Evolutionary conservation across 2,797 vertebrate species (phyloP), one percentile per base, ranked within the genome.

Genomic region (Bucorvus abyssinicus): DNA sequence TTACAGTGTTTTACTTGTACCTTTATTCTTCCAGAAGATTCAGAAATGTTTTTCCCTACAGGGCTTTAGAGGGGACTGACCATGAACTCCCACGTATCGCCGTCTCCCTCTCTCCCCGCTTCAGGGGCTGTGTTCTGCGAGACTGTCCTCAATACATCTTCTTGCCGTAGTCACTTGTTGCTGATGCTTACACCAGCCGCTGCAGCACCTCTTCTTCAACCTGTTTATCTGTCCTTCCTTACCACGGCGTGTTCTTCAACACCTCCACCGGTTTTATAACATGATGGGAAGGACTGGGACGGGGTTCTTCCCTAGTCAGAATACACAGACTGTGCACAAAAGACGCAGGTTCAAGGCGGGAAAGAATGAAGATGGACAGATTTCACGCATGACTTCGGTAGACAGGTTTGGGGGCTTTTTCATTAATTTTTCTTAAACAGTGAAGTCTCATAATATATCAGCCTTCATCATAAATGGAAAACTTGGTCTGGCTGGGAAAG

Each of bases 11-110:
- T 78, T 50, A 50, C 40, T 74, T 74, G 45, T 26, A 90, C 38
- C 26, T 95, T 85, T 70, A 47, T 56, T 49, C 56, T 93, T 88
- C 60, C 36, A 69, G 49, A 91, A 95, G 30, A 63, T 34, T 87
- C 63, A 80, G 55, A 84, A 80, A 70, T 59, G 57, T 22, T 84
- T 75, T 84, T 75, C 55, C n/a, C 55, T 50, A 26, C 12, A 60
- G 23, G n/a, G 44, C 24, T 82, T 77, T 59, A 77, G 60, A 84
- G 34, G 10, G 14, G 11, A 69, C 34, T 57, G 80, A 95, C 82
- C 56, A 69, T 45, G 69, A 86, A 78, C 47, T 81, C 40, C 42
- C 78, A 11, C 34, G 15, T 40, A 79, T 78, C 11, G 7, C 44
- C 69, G 10, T 73, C 40, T 34, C 88, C 50, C 56, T 79, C 80